Evolutionary conservation across 30 jellyfish, hydroid and myxozoan species (phyloP).

Genomic region (Catostylus mosaicus): DNA sequence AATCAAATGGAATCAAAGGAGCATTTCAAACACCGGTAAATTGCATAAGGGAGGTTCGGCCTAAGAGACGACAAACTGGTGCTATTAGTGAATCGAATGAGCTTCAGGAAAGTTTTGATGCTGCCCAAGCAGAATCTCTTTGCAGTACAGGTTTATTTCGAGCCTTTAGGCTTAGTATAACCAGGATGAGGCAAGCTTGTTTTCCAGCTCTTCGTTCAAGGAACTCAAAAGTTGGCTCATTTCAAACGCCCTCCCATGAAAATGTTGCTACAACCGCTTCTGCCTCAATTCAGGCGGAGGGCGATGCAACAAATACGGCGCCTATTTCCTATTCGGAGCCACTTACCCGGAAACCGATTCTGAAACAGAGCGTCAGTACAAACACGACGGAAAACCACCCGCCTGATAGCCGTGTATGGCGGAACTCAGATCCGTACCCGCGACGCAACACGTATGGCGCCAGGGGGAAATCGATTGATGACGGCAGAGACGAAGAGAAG

Average conservation of each 20-base stretch:
- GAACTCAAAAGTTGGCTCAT: neutral
- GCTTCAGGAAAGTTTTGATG: neutral
- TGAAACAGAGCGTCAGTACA: too few species aligned
- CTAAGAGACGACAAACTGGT: neutral
- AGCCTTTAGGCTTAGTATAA: neutral
- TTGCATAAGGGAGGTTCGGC: neutral
- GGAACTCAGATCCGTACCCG: neutral
- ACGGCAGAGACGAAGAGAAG: slow-evolving; percentile 1
- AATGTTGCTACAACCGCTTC: neutral
- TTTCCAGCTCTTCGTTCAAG: slow-evolving; percentile 2
- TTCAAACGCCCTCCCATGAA: neutral
- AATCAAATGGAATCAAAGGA: neutral
- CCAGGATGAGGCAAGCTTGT: slow-evolving; percentile 6
- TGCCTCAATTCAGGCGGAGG: neutral
- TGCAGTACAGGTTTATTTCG: slow-evolving; percentile 6
- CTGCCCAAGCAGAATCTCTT: neutral
- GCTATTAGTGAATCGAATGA: neutral
- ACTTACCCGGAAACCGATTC: neutral
- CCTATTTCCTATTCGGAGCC: slow-evolving; percentile 12
- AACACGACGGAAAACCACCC: too few species aligned
- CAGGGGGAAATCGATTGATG: neutral
- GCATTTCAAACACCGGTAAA: neutral
- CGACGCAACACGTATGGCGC: neutral
- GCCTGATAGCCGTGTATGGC: too few species aligned
- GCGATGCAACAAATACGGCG: neutral